Evolutionary conservation across 2,888 invertebrate species (phyloP).

Genomic region (Prenolepis imparis): DNA sequence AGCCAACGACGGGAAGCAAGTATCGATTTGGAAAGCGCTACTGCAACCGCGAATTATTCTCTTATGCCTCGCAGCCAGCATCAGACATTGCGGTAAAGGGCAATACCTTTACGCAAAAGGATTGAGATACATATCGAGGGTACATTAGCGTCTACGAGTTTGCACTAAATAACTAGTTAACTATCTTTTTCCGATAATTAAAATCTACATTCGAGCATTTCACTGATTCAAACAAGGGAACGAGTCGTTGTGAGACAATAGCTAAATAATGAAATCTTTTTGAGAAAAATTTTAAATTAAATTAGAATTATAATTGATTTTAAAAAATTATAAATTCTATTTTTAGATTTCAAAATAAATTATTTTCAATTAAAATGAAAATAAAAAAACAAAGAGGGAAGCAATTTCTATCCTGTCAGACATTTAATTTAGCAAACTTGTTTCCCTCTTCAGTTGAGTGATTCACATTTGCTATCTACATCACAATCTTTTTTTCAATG

Average conservation of each 20-base stretch:
- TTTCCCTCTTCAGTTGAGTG: background rate
- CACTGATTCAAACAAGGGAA: background rate
- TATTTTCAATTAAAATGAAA: background rate
- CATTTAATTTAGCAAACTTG: background rate
- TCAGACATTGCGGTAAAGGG: slow-evolving; percentile 92
- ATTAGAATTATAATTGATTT: background rate
- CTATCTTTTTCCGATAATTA: background rate
- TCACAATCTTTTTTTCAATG: slow-evolving; percentile 24
- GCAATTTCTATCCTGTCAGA: background rate
- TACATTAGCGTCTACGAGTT: slow-evolving; percentile 56
- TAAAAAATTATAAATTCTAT: too few species aligned
- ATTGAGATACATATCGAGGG: slow-evolving; percentile 58
- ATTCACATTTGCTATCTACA: slow-evolving; percentile 8
- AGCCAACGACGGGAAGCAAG: slow-evolving; percentile 86
- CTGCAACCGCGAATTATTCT: slow-evolving; percentile 92
- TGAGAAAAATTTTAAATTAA: background rate
- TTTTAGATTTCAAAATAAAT: too few species aligned
- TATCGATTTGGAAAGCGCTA: slow-evolving; percentile 92
- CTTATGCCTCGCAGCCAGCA: slow-evolving; percentile 94
- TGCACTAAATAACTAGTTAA: too few species aligned
- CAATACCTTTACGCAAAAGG: slow-evolving; percentile 60
- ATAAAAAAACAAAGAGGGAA: background rate
- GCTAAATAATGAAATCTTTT: background rate
- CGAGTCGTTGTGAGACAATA: background rate
- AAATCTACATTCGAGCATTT: background rate